Evolutionary conservation across 2,113 vertebrate species (phyloP).

Genomic region (Chrysemys picta): DNA sequence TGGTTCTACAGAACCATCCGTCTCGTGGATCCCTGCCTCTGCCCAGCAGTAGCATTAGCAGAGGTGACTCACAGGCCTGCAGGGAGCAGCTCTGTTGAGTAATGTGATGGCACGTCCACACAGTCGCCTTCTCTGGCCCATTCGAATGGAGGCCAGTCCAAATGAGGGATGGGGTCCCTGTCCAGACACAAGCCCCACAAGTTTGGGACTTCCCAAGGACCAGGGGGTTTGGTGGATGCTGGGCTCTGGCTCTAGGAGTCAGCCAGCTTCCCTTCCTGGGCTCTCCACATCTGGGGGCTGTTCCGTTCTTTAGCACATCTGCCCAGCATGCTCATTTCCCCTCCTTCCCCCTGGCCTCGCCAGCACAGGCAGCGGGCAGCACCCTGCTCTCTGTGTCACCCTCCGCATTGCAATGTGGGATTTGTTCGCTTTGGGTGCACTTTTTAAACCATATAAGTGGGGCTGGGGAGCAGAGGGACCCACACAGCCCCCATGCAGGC

Average conservation of each 20-base stretch:
- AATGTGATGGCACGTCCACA: background rate
- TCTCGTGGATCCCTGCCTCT: background rate
- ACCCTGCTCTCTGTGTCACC: background rate
- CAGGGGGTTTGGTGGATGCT: background rate
- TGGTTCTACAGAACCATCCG: background rate
- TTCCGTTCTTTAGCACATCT: background rate
- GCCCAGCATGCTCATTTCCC: background rate
- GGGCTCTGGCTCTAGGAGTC: background rate
- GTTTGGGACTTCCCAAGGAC: background rate
- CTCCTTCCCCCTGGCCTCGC: background rate
- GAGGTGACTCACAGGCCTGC: background rate
- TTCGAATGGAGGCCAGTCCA: background rate
- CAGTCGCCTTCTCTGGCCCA: background rate
- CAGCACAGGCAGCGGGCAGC: background rate
- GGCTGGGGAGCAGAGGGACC: background rate
- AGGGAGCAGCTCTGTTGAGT: background rate
- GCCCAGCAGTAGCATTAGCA: background rate
- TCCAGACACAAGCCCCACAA: background rate
- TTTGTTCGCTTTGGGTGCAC: background rate
- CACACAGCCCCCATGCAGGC: background rate
- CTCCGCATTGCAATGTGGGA: background rate
- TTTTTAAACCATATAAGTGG: background rate
- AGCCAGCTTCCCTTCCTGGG: background rate
- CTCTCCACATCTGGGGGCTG: background rate
- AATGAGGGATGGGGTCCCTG: background rate